phyloP scores from a whole-genome alignment of 2,888 invertebrate species.

The Heliconius sara region DNA sequence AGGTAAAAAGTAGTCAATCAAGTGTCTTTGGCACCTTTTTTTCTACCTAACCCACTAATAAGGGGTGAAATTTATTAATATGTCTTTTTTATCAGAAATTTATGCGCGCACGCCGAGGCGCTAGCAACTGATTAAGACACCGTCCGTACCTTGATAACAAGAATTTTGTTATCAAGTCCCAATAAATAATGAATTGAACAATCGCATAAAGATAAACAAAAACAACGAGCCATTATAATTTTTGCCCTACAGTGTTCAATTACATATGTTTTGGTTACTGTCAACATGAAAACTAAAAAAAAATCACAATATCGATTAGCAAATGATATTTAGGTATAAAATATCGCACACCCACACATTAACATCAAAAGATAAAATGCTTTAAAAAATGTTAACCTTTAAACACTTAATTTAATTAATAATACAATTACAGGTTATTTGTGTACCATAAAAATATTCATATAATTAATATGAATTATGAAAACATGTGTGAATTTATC shows the following conservation, averaged over 20 bases:
- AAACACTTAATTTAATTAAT: neutral
- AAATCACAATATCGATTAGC: neutral
- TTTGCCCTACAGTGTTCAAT: too few relatives aligned
- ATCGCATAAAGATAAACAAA: too few relatives aligned
- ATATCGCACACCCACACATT: neutral
- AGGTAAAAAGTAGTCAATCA: too few relatives aligned
- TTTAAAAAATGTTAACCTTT: slow-evolving; percentile 1
- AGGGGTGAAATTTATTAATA: neutral
- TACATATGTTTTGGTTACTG: neutral
- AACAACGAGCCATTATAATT: neutral
- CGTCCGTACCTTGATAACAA: neutral
- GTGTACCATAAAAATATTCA: too few relatives aligned
- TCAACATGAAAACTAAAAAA: neutral
- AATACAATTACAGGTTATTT: neutral
- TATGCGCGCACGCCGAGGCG: too few relatives aligned
- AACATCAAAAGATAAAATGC: neutral
- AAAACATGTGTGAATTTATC: too few relatives aligned
- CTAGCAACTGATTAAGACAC: neutral
- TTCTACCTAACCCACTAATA: neutral
- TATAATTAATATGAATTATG: too few relatives aligned
- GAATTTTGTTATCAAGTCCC: neutral
- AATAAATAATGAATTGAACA: neutral
- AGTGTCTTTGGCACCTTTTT: too few relatives aligned
- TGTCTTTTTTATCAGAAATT: neutral
- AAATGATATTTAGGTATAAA: neutral